A percentile compares a stretch with the other conserved stretches of the same genome.
Conservation (phyloP, 1,140 invertebrate species). For the Agrypnia vestita region DNA sequence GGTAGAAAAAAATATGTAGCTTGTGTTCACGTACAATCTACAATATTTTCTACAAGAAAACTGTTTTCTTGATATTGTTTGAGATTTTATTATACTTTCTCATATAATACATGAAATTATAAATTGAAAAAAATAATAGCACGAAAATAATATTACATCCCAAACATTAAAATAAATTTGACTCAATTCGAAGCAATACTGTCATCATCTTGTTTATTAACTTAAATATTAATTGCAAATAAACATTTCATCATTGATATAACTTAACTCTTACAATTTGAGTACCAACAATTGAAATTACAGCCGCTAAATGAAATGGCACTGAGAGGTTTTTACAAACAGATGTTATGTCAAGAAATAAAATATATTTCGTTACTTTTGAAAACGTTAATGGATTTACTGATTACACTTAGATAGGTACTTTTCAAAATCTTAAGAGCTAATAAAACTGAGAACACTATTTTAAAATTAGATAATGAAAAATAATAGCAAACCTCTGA, state of each 20-base stretch:
- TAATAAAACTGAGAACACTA: not conserved
- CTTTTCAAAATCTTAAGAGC: slow-evolving; percentile 21
- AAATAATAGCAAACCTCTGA: slow-evolving; percentile 4
- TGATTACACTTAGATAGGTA: slow-evolving; percentile 5
- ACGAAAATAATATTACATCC: no score
- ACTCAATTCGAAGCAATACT: no score
- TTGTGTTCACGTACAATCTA: no score
- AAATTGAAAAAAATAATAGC: no score
- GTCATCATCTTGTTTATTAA: slow-evolving; percentile 1
- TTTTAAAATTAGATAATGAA: not conserved
- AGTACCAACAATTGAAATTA: slow-evolving; percentile 3
- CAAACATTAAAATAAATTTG: no score
- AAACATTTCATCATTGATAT: not conserved
- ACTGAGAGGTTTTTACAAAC: slow-evolving; percentile 16
- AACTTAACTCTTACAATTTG: not conserved
- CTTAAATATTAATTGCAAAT: not conserved
- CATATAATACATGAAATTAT: no score
- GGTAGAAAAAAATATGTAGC: no score
- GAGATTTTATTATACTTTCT: no score
- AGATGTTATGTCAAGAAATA: slow-evolving; percentile 9
- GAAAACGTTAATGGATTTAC: not conserved
- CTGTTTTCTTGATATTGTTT: no score
- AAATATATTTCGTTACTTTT: not conserved
- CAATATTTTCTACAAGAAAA: no score
- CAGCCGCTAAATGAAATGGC: slow-evolving; percentile 31